These are phyloP conservation scores for Brachionus manjavacas DNA, from an alignment of 1,140 invertebrate species.

Conservation along the genomic window DNA sequence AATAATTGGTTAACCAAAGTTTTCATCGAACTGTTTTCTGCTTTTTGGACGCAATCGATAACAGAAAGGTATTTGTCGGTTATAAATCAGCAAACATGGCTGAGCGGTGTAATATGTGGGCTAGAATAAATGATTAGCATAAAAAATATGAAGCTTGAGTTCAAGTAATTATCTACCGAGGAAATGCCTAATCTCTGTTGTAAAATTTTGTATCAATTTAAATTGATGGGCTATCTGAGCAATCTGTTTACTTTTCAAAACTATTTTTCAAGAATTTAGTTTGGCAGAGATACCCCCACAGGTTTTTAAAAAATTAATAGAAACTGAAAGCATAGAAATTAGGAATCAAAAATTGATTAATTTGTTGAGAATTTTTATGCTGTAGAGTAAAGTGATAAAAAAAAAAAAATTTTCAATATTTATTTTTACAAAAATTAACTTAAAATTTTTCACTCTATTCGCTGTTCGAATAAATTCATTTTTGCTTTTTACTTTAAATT, in stretches of 20 bases:
- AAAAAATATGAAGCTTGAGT: not conserved
- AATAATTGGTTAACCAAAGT: constrained; percentile 12
- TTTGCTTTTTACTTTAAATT: no score
- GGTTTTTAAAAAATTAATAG: no score
- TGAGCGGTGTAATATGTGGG: not conserved
- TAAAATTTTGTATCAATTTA: not conserved
- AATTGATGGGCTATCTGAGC: not conserved
- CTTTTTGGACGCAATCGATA: not conserved
- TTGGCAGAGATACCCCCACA: no score
- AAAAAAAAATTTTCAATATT: no score
- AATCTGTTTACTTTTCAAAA: not conserved
- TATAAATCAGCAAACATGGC: not conserved
- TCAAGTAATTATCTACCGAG: not conserved
- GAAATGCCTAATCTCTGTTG: not conserved
- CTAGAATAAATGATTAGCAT: not conserved
- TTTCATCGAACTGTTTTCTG: not conserved
- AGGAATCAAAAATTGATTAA: no score
- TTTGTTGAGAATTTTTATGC: no score
- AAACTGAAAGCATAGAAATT: no score
- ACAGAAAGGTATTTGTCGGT: not conserved
- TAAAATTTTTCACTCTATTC: no score
- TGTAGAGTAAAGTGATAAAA: no score
- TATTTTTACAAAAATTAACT: no score
- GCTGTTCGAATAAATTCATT: no score
- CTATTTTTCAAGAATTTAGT: not conserved